These are phyloP conservation scores for Otocyon megalotis DNA, from an alignment of 2,113 vertebrate species.

Conservation along the genomic window DNA sequence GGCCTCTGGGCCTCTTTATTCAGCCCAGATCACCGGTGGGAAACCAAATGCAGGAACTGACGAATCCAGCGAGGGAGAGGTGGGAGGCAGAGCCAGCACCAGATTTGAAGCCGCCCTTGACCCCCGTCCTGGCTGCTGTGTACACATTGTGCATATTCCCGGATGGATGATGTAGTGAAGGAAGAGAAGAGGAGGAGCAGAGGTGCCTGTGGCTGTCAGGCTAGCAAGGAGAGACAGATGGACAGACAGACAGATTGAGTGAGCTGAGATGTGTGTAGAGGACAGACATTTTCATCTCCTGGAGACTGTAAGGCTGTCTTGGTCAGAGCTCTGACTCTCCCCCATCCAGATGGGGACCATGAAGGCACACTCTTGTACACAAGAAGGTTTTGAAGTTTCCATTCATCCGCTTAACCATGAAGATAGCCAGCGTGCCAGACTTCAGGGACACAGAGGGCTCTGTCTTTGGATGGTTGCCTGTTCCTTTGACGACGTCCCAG, in stretches of 20 bases:
- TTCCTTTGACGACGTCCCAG: background rate
- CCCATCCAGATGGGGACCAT: fast-evolving
- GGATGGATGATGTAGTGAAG: fast-evolving
- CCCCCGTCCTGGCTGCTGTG: background rate
- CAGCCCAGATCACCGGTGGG: conserved; percentile 2
- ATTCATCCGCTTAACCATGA: background rate
- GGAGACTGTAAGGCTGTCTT: background rate
- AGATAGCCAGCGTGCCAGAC: background rate
- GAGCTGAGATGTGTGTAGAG: background rate
- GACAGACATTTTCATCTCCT: background rate
- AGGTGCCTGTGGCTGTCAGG: background rate
- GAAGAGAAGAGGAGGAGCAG: background rate
- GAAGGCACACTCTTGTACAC: background rate
- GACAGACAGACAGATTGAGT: background rate
- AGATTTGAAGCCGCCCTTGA: background rate
- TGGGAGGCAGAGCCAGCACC: fast-evolving
- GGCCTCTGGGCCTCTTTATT: conserved; percentile 70
- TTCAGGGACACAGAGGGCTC: background rate
- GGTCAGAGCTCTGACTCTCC: background rate
- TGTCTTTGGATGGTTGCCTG: fast-evolving
- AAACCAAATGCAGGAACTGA: background rate
- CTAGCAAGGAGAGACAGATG: background rate
- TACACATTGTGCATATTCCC: fast-evolving
- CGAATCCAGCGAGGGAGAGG: background rate
- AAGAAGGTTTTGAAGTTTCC: background rate